Conservation (phyloP, 2,888 invertebrate species). For the Timandra comae region DNA sequence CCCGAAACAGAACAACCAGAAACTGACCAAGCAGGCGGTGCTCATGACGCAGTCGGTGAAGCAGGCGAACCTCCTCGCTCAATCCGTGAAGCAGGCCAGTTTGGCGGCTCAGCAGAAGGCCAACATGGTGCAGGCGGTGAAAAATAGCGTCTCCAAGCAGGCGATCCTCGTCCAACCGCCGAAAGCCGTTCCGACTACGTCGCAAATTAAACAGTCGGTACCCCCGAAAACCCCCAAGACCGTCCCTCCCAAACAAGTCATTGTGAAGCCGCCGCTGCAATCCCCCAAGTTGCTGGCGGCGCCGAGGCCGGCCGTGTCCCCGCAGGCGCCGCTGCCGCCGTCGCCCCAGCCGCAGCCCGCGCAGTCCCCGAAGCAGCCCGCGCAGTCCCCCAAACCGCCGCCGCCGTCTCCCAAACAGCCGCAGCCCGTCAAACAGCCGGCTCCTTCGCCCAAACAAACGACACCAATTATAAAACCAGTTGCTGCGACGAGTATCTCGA, state of each 20-base stretch:
- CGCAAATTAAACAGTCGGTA: conserved; percentile 3
- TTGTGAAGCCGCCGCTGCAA: conserved; percentile 5
- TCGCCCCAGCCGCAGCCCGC: background rate
- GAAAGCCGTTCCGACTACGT: conserved; percentile 19
- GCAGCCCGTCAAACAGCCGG: conserved; percentile 7
- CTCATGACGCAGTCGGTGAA: conserved; percentile 47
- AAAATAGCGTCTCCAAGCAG: conserved; percentile 20
- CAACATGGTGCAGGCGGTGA: conserved; percentile 15
- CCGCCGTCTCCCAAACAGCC: conserved; percentile 13
- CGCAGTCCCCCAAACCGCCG: conserved; percentile 16
- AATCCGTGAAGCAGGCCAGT: conserved; percentile 36
- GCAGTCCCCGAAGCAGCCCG: conserved; percentile 12
- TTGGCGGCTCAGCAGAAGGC: conserved; percentile 25
- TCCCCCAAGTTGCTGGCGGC: conserved; percentile 15
- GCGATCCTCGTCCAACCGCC: conserved; percentile 20
- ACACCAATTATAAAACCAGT: conserved; percentile 5
- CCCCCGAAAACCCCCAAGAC: conserved; percentile 3
- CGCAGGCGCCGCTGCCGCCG: background rate
- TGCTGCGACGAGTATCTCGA: conserved; percentile 6
- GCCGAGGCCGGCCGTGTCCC: conserved; percentile 9
- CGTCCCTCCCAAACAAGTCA: conserved; percentile 4
- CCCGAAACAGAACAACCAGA: conserved; percentile 19
- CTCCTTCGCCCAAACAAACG: conserved; percentile 8
- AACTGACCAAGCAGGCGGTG: conserved; percentile 33
- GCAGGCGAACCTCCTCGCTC: conserved; percentile 40